A percentile compares a stretch with the other conserved stretches of the same genome.
These are phyloP conservation scores for Drosophila suboccidentalis DNA, from an alignment of 2,888 invertebrate genomes.

Conservation along the genomic window DNA sequence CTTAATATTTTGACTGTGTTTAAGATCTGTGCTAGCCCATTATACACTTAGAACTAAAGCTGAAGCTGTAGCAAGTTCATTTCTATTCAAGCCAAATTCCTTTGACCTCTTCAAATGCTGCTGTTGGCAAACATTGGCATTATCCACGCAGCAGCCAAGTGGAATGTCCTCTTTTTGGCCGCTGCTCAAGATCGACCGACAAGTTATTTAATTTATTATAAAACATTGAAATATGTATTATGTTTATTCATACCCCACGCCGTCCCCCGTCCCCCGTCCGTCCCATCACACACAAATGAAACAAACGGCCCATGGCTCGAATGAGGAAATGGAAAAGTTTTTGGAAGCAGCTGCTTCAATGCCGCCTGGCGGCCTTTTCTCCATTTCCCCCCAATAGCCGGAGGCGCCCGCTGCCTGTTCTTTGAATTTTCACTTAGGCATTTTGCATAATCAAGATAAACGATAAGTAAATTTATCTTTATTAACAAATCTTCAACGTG, in stretches of 20 bases:
- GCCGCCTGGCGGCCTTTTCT: constrained; percentile 3
- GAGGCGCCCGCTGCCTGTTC: constrained; percentile 35
- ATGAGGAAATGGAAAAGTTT: constrained; percentile 73
- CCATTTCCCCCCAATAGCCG: background rate
- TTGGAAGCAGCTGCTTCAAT: constrained; percentile 60
- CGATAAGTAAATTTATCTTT: constrained; percentile 80
- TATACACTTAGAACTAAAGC: constrained; percentile 54
- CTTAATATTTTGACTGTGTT: background rate
- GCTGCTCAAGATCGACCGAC: constrained; percentile 56
- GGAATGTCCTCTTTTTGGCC: constrained; percentile 49
- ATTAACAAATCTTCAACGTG: constrained; percentile 79
- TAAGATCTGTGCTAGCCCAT: constrained; percentile 8
- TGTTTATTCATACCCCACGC: constrained; percentile 60
- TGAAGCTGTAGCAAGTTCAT: constrained; percentile 45
- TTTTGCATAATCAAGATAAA: constrained; percentile 79
- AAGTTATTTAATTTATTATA: constrained; percentile 78
- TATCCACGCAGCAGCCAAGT: constrained; percentile 33
- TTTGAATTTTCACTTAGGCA: constrained; percentile 79
- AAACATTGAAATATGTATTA: constrained; percentile 75
- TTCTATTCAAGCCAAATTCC: constrained; percentile 18
- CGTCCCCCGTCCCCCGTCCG: background rate
- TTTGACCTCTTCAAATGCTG: constrained; percentile 7
- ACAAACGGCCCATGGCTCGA: constrained; percentile 37
- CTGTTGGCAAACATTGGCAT: constrained; percentile 37
- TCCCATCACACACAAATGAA: constrained; percentile 40